phyloP scores from a whole-genome alignment of 1,140 invertebrate species.

The Solenopsis invicta region DNA sequence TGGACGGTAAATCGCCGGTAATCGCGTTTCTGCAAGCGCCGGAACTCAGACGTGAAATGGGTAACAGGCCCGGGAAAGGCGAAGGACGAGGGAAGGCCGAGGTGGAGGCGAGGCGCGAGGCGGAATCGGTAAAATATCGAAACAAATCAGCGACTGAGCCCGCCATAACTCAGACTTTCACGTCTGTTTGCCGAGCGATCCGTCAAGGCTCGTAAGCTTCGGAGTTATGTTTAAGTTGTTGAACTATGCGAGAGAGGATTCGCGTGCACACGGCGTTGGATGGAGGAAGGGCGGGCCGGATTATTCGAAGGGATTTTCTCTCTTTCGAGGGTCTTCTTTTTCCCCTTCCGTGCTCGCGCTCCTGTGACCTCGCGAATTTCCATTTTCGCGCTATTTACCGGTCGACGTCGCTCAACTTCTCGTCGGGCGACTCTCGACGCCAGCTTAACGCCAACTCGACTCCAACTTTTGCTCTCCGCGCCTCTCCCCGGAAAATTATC shows the following conservation, averaged over 20 bases:
- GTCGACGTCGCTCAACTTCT: conserved; percentile 50
- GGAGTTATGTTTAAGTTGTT: conserved; percentile 87
- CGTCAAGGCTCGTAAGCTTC: conserved; percentile 85
- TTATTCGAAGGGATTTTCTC: conserved; percentile 81
- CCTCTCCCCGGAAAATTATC: neutral
- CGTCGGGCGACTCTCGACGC: conserved; percentile 7
- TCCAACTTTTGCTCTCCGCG: neutral
- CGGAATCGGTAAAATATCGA: conserved; percentile 86
- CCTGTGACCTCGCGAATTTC: conserved; percentile 53
- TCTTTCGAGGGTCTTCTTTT: conserved; percentile 75
- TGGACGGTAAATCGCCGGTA: conserved; percentile 55
- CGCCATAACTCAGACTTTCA: conserved; percentile 85
- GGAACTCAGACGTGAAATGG: conserved; percentile 48
- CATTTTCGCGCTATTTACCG: conserved; percentile 61
- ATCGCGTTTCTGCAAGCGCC: conserved; percentile 55
- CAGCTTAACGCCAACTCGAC: conserved; percentile 25
- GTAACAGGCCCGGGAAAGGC: conserved; percentile 28
- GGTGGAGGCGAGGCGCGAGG: conserved; percentile 68
- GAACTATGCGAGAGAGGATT: conserved; percentile 81
- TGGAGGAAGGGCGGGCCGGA: conserved; percentile 69
- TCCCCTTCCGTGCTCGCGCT: conserved; percentile 44
- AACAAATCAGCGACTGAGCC: conserved; percentile 86
- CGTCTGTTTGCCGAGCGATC: conserved; percentile 84
- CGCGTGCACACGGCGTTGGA: conserved; percentile 56
- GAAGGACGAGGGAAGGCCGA: conserved; percentile 21